phyloP scores from a whole-genome alignment of 1,140 invertebrate species.

The Charaxes varanes region DNA sequence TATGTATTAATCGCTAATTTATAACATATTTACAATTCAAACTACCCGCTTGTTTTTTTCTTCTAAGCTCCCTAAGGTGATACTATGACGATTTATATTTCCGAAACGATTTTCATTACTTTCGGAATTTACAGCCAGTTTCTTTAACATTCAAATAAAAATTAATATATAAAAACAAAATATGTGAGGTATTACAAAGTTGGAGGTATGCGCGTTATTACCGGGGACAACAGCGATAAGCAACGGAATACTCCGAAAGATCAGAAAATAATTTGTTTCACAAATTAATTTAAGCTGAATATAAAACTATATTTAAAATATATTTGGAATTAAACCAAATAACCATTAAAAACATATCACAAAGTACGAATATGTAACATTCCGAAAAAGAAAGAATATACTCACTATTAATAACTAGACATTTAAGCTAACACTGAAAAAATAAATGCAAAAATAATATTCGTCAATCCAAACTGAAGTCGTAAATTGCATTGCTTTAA shows the following conservation, averaged over 20 bases:
- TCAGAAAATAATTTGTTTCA: conserved; percentile 23
- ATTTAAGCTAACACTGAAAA: conserved; percentile 30
- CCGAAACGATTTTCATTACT: conserved; percentile 31
- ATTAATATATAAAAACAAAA: conserved; percentile 61
- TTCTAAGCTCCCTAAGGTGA: conserved; percentile 61
- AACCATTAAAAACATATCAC: conserved; percentile 67
- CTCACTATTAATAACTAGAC: conserved; percentile 30
- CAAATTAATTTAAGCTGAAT: conserved; percentile 48
- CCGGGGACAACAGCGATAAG: conserved; percentile 29
- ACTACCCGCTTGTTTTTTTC: conserved; percentile 62
- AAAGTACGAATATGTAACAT: conserved; percentile 67
- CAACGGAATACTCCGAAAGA: conserved; percentile 11
- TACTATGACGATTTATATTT: conserved; percentile 36
- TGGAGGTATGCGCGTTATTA: conserved; percentile 49
- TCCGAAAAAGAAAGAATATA: conserved; percentile 56
- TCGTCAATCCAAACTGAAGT: conserved; percentile 24
- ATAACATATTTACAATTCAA: conserved; percentile 70
- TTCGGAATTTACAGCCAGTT: conserved; percentile 44
- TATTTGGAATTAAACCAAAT: conserved; percentile 60
- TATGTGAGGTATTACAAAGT: conserved; percentile 63
- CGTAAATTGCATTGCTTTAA: conserved; percentile 27
- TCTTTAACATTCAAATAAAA: conserved; percentile 63
- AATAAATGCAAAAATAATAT: conserved; percentile 43
- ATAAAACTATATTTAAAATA: conserved; percentile 48
- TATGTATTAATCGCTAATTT: conserved; percentile 57